Evolutionary conservation across 2,797 vertebrate species (phyloP).

Genomic region (Eulemur coronatus): DNA sequence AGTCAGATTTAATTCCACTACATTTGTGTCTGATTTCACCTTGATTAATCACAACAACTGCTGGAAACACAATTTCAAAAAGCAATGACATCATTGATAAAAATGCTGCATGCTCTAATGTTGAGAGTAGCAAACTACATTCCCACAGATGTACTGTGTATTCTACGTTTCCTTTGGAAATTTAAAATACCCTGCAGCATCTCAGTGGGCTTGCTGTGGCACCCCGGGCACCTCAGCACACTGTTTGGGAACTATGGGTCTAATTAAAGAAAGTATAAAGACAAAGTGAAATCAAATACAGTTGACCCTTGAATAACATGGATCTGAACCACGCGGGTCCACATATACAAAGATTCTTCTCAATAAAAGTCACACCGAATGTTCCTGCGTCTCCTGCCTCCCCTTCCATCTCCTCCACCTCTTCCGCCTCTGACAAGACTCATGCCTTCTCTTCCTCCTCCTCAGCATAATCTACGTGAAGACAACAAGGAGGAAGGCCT

Average conservation of each 20-base stretch:
- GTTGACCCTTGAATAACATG: not conserved
- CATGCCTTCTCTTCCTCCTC: not conserved
- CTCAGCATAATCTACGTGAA: not conserved
- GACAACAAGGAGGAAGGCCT: not conserved
- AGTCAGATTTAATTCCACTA: not conserved
- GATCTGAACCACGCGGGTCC: not conserved
- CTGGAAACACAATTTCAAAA: not conserved
- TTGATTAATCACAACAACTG: not conserved
- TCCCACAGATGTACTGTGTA: too few species aligned
- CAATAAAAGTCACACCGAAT: not conserved
- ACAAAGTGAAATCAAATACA: not conserved
- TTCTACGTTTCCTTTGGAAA: not conserved
- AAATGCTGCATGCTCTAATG: not conserved
- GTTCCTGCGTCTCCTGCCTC: not conserved
- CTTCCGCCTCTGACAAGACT: not conserved
- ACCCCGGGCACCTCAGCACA: not conserved
- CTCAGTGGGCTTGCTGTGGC: not conserved
- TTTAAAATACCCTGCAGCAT: not conserved
- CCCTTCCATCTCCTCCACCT: not conserved
- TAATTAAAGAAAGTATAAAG: constrained; percentile 12
- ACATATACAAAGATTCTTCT: not conserved
- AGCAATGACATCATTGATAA: not conserved
- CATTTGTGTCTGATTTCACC: not conserved
- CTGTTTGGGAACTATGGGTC: not conserved
- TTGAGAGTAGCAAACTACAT: not conserved